A percentile compares a stretch with the other conserved stretches of the same genome.
phyloP scores from a whole-genome alignment of 2,797 vertebrate genomes.

The Syndactyla subalaris region DNA sequence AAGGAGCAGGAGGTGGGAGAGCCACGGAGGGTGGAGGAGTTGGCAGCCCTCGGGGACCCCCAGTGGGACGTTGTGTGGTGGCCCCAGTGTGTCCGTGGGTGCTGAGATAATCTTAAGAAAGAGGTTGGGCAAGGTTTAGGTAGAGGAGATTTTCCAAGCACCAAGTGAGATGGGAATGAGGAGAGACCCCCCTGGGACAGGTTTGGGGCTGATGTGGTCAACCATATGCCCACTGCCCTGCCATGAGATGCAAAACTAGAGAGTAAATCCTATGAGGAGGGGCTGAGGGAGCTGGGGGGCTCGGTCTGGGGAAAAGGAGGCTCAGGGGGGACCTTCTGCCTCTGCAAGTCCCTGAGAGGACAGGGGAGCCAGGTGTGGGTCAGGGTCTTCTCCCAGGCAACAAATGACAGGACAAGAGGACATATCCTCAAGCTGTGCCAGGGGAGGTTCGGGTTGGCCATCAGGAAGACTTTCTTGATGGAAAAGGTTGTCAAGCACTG shows the following conservation, averaged over 20 bases:
- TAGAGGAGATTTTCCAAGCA: background rate
- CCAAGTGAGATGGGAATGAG: background rate
- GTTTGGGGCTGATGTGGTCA: background rate
- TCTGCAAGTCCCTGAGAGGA: background rate
- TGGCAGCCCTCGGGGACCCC: background rate
- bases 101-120: constrained; percentile 9
- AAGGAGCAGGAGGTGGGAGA: background rate
- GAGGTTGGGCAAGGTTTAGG: background rate
- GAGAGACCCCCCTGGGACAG: background rate
- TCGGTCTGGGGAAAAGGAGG: background rate
- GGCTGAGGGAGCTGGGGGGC: background rate
- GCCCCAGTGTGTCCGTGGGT: background rate
- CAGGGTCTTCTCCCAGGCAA: background rate
- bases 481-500: background rate
- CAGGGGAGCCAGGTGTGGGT: background rate
- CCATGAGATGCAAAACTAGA: background rate
- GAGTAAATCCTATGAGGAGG: background rate
- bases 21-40: background rate
- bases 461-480: background rate
- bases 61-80: fast-evolving
- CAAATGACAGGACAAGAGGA: background rate
- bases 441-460: background rate
- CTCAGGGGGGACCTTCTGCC: background rate
- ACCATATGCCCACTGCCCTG: background rate
- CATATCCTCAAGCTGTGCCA: fast-evolving